These are phyloP conservation scores for Rhadinocentrus ornatus DNA, from an alignment of 2,797 vertebrate species.

Conservation along the genomic window DNA sequence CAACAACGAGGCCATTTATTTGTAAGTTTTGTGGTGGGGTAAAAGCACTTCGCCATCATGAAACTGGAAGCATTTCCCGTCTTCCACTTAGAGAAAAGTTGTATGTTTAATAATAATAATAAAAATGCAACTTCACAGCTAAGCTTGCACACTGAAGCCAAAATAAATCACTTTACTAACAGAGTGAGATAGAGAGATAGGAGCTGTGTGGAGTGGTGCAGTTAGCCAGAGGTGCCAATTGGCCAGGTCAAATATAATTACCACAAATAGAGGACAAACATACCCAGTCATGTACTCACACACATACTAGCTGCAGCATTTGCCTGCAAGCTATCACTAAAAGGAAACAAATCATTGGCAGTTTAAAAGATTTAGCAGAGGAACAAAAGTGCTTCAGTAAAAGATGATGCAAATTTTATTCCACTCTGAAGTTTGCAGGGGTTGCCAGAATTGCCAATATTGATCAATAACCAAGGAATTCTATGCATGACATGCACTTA, in stretches of 20 bases:
- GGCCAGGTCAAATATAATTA: conserved; percentile 79
- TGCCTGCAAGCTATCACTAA: conserved; percentile 56
- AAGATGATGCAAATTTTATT: conserved; percentile 44
- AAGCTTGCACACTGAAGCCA: conserved; percentile 50
- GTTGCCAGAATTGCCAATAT: conserved; percentile 1
- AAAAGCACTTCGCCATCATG: no score
- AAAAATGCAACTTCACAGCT: conserved; percentile 51
- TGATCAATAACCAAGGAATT: conserved; percentile 44
- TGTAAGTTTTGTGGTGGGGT: not conserved
- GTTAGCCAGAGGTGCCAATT: conserved; percentile 72
- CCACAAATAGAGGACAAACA: conserved; percentile 62
- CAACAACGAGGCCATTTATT: conserved; percentile 1
- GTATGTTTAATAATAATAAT: conserved; percentile 21
- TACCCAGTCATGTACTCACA: conserved; percentile 23
- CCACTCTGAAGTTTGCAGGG: conserved; percentile 13
- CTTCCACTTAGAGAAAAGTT: conserved; percentile 4
- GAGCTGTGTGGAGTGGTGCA: conserved; percentile 31
- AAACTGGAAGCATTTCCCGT: not conserved
- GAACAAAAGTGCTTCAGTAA: conserved; percentile 32
- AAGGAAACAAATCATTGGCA: conserved; percentile 47
- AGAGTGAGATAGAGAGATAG: conserved; percentile 48
- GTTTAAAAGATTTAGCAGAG: conserved; percentile 44
- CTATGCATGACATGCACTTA: conserved; percentile 46
- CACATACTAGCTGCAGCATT: conserved; percentile 24
- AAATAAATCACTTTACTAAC: conserved; percentile 70